phyloP scores from a whole-genome alignment of 37 sponge, comb jelly and placozoan species.

The Hexactinellida sp. region DNA sequence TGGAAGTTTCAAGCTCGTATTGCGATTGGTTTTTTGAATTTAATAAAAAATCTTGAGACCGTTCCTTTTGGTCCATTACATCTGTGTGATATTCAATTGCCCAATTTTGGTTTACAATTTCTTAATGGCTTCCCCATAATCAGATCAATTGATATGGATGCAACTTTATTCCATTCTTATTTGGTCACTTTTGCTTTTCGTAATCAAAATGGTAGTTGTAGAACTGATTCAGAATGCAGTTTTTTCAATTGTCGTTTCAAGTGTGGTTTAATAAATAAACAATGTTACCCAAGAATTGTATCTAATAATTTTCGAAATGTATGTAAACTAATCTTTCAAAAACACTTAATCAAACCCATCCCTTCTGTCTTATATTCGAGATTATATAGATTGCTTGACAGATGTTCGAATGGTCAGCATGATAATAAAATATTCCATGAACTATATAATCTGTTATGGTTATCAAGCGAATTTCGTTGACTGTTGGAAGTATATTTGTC shows the following conservation, averaged over 20 bases:
- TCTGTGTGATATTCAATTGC: not conserved
- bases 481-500: no score
- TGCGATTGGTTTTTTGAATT: not conserved
- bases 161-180: not conserved
- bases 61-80: constrained; percentile 9
- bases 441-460: no score
- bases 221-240: not conserved
- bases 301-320: not conserved
- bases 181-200: not conserved
- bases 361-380: not conserved
- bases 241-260: not conserved
- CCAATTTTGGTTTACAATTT: not conserved
- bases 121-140: not conserved
- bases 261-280: not conserved
- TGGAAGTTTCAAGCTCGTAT: constrained; percentile 8
- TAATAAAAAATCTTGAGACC: not conserved
- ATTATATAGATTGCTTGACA: not conserved
- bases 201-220: not conserved
- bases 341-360: not conserved
- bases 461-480: no score
- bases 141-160: not conserved
- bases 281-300: not conserved
- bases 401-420: no score
- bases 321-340: not conserved
- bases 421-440: no score